A percentile compares a stretch with the other conserved stretches of the same genome.
These are phyloP conservation scores for Microtus montanus DNA, from an alignment of 2,113 vertebrate genomes.

Conservation along the genomic window DNA sequence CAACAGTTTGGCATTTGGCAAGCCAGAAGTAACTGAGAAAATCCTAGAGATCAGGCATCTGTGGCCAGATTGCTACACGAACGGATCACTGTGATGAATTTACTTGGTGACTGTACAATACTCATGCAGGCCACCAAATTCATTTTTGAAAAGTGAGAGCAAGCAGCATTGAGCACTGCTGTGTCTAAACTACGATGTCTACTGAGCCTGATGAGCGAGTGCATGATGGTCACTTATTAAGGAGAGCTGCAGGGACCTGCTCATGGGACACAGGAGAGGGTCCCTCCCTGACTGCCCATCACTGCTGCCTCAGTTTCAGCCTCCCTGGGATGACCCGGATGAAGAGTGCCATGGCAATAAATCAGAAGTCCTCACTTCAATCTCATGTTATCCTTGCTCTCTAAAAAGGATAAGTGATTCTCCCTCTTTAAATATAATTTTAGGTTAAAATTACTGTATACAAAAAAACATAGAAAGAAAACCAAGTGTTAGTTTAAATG, in stretches of 20 bases:
- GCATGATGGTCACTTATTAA: rapidly evolving
- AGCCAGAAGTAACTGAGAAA: conserved; percentile 28
- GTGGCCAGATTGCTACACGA: conserved; percentile 24
- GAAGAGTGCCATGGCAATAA: neutral
- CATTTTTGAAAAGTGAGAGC: neutral
- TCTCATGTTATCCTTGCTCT: neutral
- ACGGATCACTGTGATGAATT: neutral
- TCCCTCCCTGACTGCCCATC: neutral
- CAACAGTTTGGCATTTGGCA: conserved; percentile 44
- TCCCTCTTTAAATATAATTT: neutral
- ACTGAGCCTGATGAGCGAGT: neutral
- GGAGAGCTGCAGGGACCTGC: neutral
- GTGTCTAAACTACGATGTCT: neutral
- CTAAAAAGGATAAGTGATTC: neutral
- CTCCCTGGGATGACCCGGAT: neutral
- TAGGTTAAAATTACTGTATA: conserved; percentile 31
- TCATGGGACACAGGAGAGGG: neutral
- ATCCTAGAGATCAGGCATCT: neutral
- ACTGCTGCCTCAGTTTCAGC: neutral
- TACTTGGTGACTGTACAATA: neutral
- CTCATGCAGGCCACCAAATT: neutral
- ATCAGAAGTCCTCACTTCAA: neutral
- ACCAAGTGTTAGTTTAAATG: conserved; percentile 9
- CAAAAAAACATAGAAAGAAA: neutral
- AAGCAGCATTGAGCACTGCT: neutral